phyloP scores from a whole-genome alignment of 2,113 vertebrate species.

The Colistium nudipinnis region DNA sequence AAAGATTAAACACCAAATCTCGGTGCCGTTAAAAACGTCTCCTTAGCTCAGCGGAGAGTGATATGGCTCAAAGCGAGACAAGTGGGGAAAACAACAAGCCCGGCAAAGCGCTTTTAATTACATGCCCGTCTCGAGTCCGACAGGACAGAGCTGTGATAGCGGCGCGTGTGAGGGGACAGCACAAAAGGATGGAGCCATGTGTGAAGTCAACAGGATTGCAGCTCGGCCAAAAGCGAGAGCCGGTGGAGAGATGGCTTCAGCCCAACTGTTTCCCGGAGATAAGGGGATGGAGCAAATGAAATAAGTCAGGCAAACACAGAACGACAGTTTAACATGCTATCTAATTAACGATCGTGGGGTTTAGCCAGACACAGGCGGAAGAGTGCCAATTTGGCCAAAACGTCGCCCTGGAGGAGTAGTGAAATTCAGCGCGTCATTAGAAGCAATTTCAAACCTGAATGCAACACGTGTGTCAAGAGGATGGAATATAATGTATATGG shows the following conservation, averaged over 20 bases:
- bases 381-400: constrained; percentile 50
- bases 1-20: constrained; percentile 19
- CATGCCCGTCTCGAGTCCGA: constrained; percentile 62
- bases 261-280: constrained; percentile 79
- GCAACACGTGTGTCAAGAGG: not conserved
- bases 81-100: constrained; percentile 64
- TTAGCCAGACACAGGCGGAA: constrained; percentile 51
- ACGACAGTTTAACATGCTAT: constrained; percentile 67
- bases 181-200: constrained; percentile 63
- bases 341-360: constrained; percentile 76
- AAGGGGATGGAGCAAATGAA: constrained; percentile 71
- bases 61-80: constrained; percentile 41
- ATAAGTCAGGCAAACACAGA: constrained; percentile 64
- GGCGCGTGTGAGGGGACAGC: constrained; percentile 46
- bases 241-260: constrained; percentile 67
- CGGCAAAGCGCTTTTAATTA: constrained; percentile 71
- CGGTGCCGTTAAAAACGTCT: constrained; percentile 32
- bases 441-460: not conserved
- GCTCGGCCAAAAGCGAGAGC: constrained; percentile 59
- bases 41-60: constrained; percentile 35
- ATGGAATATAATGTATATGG: no score
- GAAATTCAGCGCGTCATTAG: constrained; percentile 22
- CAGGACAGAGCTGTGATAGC: constrained; percentile 66
- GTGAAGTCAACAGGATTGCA: constrained; percentile 68
- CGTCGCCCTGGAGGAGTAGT: constrained; percentile 13